Base-by-base conservation (phyloP, 1,140 invertebrate species). In the Macrosteles quadrilineatus region DNA sequence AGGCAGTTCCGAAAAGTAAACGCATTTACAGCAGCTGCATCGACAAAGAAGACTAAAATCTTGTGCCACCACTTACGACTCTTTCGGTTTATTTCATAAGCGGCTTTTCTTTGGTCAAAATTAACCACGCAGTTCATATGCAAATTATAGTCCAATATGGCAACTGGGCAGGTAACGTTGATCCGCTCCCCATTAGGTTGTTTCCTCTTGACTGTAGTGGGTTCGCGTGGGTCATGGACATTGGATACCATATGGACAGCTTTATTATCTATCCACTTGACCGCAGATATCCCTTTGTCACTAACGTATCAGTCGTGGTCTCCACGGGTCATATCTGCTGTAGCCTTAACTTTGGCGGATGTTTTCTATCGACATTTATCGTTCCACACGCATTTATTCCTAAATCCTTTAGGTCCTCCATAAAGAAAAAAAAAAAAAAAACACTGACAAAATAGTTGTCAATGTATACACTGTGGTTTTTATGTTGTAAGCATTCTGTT, bases 41-140 rank as follows among this genome's bases (percentile, higher is more conserved):
- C 75, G n/a, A 79, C n/a, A 55, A 80, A 75, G 47, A 74, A 69
- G 71, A 75, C 81, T 68, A 81, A 79, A 57, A 80, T 73, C 63
- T 72, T 73, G 45, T 79, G 76, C 76, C 77, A 81, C 78, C 80
- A 81, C 73, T 80, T 81, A 29, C 57, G 71, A 43, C 64, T 74
- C 72, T 80, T 80, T 68, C 79, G 71, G 65, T 78, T 69, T 30
- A 79, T 74, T 67, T 77, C 72, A 70, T 80, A 81, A 23, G 70
- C 45, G 19, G 69, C 70, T 64, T 77, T 79, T 66, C 79, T 67
- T 75, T 77, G 77, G 70, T 82, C 79, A 59, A 74, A 71, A 70
- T 78, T 78, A 70, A 81, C 79, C 9, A 81, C 79, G 69, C 70
- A 77, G 29, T 75, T 75, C 79, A 81, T 81, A 69, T 81, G 67